These are phyloP conservation scores for Chlorodrepanis virens DNA, from an alignment of 2,113 vertebrate genomes.

Conservation along the genomic window DNA sequence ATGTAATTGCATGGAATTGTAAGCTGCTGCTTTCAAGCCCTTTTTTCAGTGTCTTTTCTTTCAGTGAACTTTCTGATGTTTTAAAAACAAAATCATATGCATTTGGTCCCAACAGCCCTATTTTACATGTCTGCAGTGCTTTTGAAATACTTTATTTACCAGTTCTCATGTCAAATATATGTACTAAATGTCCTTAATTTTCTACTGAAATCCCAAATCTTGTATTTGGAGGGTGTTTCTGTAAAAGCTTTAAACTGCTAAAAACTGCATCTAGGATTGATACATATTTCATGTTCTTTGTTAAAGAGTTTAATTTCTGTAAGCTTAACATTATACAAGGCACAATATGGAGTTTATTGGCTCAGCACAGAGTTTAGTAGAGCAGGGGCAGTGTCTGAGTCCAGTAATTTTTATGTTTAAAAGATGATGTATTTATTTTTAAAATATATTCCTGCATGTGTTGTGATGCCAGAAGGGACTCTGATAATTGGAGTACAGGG, in stretches of 20 bases:
- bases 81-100: background rate
- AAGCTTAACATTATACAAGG: background rate
- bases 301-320: background rate
- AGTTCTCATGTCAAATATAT: background rate
- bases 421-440: background rate
- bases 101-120: background rate
- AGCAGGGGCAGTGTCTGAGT: background rate
- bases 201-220: background rate
- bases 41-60: background rate
- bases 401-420: background rate
- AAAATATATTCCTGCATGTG: background rate
- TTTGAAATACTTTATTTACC: background rate
- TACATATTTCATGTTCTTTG: background rate
- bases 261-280: background rate
- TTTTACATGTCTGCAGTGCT: background rate
- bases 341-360: background rate
- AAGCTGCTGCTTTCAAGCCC: background rate
- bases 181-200: background rate
- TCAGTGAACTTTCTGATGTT: background rate
- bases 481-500: background rate
- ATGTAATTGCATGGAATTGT: background rate
- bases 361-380: background rate
- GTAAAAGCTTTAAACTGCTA: background rate
- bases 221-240: background rate
- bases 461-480: background rate